Percentiles rank a stretch among this genome's conserved stretches.
These are phyloP conservation scores for Drosophila subquinaria DNA, from an alignment of 2,888 invertebrate genomes.

Conservation along the genomic window DNA sequence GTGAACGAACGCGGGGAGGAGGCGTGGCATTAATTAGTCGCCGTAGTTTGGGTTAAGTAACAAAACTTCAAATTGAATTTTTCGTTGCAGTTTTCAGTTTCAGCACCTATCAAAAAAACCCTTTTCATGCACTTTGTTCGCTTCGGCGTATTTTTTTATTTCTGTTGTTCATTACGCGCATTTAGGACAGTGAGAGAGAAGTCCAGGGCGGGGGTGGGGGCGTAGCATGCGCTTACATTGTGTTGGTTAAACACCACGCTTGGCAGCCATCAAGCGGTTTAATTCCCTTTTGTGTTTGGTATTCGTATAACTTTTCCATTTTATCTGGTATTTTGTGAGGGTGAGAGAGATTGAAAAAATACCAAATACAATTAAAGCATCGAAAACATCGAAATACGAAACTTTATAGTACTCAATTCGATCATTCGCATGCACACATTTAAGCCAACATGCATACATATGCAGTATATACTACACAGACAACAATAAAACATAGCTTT, in stretches of 20 bases:
- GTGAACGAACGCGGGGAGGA: background rate
- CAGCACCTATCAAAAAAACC: constrained; percentile 77
- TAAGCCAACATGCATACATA: no score
- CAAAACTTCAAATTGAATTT: constrained; percentile 81
- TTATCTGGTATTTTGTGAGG: constrained; percentile 8
- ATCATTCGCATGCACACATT: no score
- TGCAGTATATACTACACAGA: no score
- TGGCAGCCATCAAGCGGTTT: constrained; percentile 55
- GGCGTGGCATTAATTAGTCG: constrained; percentile 77
- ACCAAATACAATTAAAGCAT: no score
- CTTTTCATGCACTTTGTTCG: constrained; percentile 37
- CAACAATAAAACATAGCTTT: no score
- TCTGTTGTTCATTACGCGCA: constrained; percentile 61
- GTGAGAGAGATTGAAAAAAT: background rate
- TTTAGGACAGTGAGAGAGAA: background rate
- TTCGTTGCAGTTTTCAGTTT: constrained; percentile 74
- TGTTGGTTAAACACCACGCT: constrained; percentile 1
- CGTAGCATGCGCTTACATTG: constrained; percentile 55
- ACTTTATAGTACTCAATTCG: no score
- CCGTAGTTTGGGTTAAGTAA: constrained; percentile 79
- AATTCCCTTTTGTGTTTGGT: constrained; percentile 44
- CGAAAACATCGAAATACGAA: no score
- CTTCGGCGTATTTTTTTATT: constrained; percentile 39
- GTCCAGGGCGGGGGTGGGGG: background rate
- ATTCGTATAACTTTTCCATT: constrained; percentile 35